A percentile compares a stretch with the other conserved stretches of the same genome.
phyloP scores from a whole-genome alignment of 2,113 vertebrate species.

The Gambusia holbrooki region DNA sequence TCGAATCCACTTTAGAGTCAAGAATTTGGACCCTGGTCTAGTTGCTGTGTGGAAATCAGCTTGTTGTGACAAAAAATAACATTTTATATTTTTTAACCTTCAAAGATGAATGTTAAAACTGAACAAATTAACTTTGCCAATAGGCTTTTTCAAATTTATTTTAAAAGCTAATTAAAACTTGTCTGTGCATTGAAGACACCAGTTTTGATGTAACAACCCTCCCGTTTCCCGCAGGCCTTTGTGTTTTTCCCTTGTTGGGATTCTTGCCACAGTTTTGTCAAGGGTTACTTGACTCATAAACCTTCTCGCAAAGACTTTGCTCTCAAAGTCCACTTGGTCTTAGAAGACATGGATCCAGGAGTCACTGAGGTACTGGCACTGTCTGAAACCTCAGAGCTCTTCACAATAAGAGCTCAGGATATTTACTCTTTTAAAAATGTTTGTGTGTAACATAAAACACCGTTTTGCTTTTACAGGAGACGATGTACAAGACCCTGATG shows the following conservation, averaged over 20 bases:
- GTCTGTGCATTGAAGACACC: neutral
- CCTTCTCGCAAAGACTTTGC: rapidly evolving
- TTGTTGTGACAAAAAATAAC: no score
- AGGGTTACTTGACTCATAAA: neutral
- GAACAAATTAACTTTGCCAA: no score
- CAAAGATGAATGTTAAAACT: no score
- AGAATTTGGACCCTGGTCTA: no score
- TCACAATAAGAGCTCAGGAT: neutral
- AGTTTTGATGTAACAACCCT: neutral
- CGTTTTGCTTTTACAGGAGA: slow-evolving; percentile 18
- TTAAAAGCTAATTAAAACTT: no score
- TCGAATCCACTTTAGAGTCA: no score
- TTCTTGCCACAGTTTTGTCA: neutral
- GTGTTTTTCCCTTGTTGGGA: slow-evolving; percentile 7
- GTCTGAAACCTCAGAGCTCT: neutral
- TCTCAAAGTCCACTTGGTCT: slow-evolving; percentile 19
- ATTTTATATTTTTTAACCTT: no score
- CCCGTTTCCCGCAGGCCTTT: slow-evolving; percentile 32
- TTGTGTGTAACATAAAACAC: neutral
- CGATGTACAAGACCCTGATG: slow-evolving; percentile 27
- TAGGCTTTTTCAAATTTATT: no score
- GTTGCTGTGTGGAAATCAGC: no score
- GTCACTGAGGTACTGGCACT: neutral
- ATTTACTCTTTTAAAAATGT: neutral
- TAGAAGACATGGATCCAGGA: neutral